phyloP scores from a whole-genome alignment of 35 echinoderm and acorn worm genomes.

The Heliocidaris erythrogramma region DNA sequence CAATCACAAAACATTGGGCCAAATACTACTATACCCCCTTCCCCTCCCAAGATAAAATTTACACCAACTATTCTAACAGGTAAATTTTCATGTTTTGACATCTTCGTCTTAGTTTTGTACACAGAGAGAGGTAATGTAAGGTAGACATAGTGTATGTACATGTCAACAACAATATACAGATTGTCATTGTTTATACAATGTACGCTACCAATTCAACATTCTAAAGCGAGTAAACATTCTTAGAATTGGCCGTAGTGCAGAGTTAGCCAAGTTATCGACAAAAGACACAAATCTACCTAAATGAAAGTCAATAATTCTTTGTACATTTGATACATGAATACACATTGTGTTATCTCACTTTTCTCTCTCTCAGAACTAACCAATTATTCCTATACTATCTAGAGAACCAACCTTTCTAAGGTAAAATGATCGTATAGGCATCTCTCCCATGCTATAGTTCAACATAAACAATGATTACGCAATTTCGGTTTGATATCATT shows the following conservation, averaged over 20 bases:
- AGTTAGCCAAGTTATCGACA: background rate
- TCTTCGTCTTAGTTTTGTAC: background rate
- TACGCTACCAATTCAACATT: background rate
- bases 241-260: background rate
- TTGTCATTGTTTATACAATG: background rate
- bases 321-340: conserved; percentile 18
- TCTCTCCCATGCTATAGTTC: background rate
- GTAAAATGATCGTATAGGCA: background rate
- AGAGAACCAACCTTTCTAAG: background rate
- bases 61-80: background rate
- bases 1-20: background rate
- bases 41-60: background rate
- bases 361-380: background rate
- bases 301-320: conserved; percentile 13
- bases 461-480: background rate
- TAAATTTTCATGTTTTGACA: background rate
- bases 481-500: background rate
- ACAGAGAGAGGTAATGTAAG: background rate
- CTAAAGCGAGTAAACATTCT: background rate
- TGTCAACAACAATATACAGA: background rate
- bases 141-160: background rate
- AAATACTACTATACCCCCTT: background rate
- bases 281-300: background rate
- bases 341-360: background rate
- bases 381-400: background rate